Percentiles rank a stretch among this genome's conserved stretches.
phyloP scores from a whole-genome alignment of 2,797 vertebrate species.

The Cossypha niveicapilla region DNA sequence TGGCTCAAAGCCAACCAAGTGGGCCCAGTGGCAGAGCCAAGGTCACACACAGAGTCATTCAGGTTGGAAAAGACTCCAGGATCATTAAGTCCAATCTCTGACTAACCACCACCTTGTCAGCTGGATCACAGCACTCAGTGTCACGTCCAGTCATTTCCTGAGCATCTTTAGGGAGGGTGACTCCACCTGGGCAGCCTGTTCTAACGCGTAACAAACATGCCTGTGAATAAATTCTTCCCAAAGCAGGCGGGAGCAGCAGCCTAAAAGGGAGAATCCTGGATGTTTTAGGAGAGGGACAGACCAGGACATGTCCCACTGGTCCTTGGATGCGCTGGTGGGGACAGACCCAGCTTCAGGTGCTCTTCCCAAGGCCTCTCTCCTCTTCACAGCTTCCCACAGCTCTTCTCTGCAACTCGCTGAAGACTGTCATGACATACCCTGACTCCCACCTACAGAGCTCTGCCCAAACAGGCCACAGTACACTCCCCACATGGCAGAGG shows the following conservation, averaged over 20 bases:
- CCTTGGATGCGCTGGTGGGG: not conserved
- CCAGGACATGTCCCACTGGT: not conserved
- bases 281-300: not conserved
- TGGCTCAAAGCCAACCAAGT: not conserved
- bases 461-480: not conserved
- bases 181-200: not conserved
- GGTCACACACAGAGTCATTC: not conserved
- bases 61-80: not conserved
- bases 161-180: not conserved
- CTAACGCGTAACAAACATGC: fast-evolving
- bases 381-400: not conserved
- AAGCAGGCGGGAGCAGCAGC: not conserved
- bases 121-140: not conserved
- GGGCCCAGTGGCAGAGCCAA: not conserved
- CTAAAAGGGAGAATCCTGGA: not conserved
- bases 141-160: fast-evolving
- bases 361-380: not conserved
- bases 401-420: not conserved
- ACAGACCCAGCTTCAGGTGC: not conserved
- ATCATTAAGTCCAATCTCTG: not conserved
- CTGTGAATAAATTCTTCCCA: not conserved
- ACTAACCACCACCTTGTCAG: not conserved
- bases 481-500: fast-evolving
- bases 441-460: not conserved
- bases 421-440: fast-evolving